phyloP scores from a whole-genome alignment of 2,113 vertebrate species.

The Coptodon rendalli region DNA sequence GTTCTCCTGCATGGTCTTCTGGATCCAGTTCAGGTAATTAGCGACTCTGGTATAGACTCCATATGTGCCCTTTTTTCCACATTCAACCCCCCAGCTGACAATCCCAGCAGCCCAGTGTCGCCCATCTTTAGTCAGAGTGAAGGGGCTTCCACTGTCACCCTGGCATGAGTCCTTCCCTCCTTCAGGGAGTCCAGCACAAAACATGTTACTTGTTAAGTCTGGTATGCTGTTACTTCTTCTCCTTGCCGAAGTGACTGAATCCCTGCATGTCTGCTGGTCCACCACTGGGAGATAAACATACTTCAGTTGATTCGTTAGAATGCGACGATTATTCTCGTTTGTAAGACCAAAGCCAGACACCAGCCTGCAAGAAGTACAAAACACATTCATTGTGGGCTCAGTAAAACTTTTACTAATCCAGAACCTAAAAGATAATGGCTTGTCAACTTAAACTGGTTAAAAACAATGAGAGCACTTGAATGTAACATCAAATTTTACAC shows the following conservation, averaged over 20 bases:
- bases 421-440: neutral
- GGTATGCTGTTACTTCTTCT: accelerated
- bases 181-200: constrained; percentile 54
- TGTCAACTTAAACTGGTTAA: accelerated
- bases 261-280: neutral
- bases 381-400: neutral
- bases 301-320: constrained; percentile 21
- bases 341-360: constrained; percentile 51
- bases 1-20: constrained; percentile 69
- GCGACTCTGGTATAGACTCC: constrained; percentile 52
- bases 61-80: constrained; percentile 19
- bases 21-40: constrained; percentile 65
- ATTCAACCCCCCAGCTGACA: constrained; percentile 54
- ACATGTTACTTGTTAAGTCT: constrained; percentile 55
- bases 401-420: accelerated
- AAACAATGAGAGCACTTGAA: neutral
- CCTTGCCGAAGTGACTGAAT: accelerated
- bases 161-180: constrained; percentile 43
- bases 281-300: constrained; percentile 52
- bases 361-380: constrained; percentile 8
- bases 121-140: neutral
- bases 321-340: accelerated
- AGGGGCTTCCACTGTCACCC: constrained; percentile 45
- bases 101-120: constrained; percentile 55
- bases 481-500: neutral